Base-by-base conservation (phyloP, 2,797 vertebrate genomes). In the Brachyalestes nurse region DNA sequence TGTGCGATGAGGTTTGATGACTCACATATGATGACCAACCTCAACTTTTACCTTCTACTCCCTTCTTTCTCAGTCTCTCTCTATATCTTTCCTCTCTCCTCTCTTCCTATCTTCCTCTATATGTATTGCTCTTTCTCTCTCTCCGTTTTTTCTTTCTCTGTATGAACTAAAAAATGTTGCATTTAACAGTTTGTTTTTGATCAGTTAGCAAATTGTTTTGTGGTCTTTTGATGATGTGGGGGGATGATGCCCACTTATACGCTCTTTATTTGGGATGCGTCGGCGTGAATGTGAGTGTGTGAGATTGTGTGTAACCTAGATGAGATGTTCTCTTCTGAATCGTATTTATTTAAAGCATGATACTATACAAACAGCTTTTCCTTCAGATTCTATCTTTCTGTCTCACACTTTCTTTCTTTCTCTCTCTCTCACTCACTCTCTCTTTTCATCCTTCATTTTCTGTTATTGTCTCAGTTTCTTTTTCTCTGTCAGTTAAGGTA, bases 201-300 rank as follows among this genome's bases (percentile, higher is more conserved):
- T 92, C 90, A 92, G 91, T 93, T 91, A 89, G 85, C 91, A 88
- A 91, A 90, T 88, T 91, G 89, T 91, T 93, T 84, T 91, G 23
- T 85, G 91, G 25, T 57, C 25, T 25, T 67, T 17, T 60, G 70
- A 71, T 57, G 89, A 91, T 90, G 16, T 93, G 87, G 87, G 93
- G 91, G 92, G 78, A 87, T 90, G 92, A 91, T 91, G 82, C 88
- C 91, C 88, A 91, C 85, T 45, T 38, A 34, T 89, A 87, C 86
- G 86, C 78, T 85, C 86, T 90, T 89, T 87, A 88, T 87, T 88
- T 88, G 84, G 76, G 88, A 76, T 85, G 51, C 65, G 66, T 75
- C 84, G 88, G 85, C 89, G 86, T 86, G 87, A 58, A 83, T 88
- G 82, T 90, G 89, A 91, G 87, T 86, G 90, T 91, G 88, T 91